phyloP scores from a whole-genome alignment of 2,113 vertebrate genomes.

The Ranitomeya imitator region DNA sequence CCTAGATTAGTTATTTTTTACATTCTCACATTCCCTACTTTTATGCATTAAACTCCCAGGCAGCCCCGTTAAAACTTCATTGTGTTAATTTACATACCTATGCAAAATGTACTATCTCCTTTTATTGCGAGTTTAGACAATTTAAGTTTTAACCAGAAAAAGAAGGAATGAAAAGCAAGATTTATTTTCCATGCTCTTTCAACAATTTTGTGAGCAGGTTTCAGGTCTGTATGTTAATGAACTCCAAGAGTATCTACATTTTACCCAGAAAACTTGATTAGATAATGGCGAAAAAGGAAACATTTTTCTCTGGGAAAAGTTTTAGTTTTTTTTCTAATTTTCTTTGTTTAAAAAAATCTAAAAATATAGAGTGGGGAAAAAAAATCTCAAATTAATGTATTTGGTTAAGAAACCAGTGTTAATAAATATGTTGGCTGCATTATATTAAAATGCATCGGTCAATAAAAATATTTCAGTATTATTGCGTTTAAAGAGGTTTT shows the following conservation, averaged over 20 bases:
- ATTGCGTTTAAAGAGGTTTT: not conserved
- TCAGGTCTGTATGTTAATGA: too few species aligned
- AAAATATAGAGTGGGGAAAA: not conserved
- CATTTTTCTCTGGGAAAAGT: not conserved
- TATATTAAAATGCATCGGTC: not conserved
- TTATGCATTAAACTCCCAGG: too few species aligned
- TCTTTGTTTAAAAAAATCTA: not conserved
- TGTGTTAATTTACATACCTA: not conserved
- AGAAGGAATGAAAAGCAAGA: not conserved
- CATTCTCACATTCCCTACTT: too few species aligned
- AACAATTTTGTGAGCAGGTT: too few species aligned
- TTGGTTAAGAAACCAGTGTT: not conserved
- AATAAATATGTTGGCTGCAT: not conserved
- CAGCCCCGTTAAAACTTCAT: not conserved
- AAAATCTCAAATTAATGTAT: not conserved
- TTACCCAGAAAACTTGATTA: too few species aligned
- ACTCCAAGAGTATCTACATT: too few species aligned
- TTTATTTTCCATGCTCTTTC: not conserved
- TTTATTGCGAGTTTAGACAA: not conserved
- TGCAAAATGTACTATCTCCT: not conserved
- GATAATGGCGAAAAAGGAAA: too few species aligned
- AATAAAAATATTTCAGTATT: not conserved
- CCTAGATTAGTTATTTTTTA: too few species aligned
- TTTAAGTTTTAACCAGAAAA: not conserved
- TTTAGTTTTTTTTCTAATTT: not conserved